phyloP scores from a whole-genome alignment of 2,113 vertebrate species.

The Anser brachyrhynchus region DNA sequence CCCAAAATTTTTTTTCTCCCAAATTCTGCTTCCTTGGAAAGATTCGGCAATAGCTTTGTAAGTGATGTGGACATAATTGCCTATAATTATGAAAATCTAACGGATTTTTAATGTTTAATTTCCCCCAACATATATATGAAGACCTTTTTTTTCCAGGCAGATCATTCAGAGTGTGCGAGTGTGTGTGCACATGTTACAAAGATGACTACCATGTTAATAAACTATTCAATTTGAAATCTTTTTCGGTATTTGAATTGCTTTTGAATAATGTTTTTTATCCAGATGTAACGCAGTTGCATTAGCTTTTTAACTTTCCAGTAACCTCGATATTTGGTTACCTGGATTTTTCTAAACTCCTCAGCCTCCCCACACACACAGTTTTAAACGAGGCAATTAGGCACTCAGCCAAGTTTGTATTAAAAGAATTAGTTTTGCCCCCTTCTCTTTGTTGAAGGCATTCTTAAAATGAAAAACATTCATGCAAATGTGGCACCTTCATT shows the following conservation, averaged over 20 bases:
- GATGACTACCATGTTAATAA: constrained; percentile 97
- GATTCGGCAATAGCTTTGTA: constrained; percentile 87
- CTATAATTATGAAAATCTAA: constrained; percentile 85
- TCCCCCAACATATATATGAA: constrained; percentile 80
- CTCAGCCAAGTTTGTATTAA: constrained; percentile 68
- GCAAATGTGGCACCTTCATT: constrained; percentile 67
- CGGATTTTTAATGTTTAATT: constrained; percentile 83
- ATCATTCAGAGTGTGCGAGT: constrained; percentile 86
- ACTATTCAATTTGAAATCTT: constrained; percentile 91
- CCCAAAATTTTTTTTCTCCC: constrained; percentile 64
- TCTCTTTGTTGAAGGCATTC: constrained; percentile 54
- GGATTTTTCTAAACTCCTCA: constrained; percentile 76
- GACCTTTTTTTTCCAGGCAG: constrained; percentile 80
- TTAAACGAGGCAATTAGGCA: constrained; percentile 76
- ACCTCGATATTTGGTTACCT: constrained; percentile 71
- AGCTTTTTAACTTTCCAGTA: constrained; percentile 81
- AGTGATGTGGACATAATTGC: constrained; percentile 92
- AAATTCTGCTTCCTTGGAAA: constrained; percentile 86
- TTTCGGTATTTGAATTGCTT: constrained; percentile 87
- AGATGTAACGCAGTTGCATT: constrained; percentile 79
- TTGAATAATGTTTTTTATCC: constrained; percentile 83
- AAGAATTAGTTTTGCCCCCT: constrained; percentile 49
- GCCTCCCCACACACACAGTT: constrained; percentile 59
- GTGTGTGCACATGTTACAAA: constrained; percentile 91
- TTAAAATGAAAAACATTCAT: constrained; percentile 52